Conservation (phyloP, 2,888 invertebrate genomes). For the Oscheius sp. region DNA sequence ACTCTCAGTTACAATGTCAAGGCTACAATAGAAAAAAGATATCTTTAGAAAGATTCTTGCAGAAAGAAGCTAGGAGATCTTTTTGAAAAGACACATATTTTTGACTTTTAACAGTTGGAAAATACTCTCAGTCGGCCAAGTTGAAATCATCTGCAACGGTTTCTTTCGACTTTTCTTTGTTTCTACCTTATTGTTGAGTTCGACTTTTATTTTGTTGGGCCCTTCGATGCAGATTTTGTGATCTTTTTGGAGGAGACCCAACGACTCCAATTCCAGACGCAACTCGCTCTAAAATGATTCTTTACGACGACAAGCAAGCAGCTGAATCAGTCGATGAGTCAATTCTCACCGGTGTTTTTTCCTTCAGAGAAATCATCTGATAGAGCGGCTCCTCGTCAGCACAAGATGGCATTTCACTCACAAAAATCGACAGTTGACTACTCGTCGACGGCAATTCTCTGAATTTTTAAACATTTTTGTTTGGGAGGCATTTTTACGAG, state of each 20-base stretch:
- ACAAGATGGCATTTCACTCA: neutral
- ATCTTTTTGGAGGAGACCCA: neutral
- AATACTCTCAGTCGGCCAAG: slow-evolving; percentile 10
- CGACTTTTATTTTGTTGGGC: slow-evolving; percentile 22
- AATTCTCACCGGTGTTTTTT: slow-evolving; percentile 20
- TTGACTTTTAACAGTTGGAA: neutral
- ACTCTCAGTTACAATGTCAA: no score
- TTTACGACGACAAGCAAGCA: neutral
- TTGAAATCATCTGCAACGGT: neutral
- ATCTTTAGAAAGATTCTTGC: no score
- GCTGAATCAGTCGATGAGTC: neutral
- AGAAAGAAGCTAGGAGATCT: slow-evolving; percentile 3
- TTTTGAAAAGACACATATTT: slow-evolving; percentile 4
- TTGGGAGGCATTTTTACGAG: no score
- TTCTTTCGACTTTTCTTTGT: neutral
- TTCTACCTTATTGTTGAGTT: slow-evolving; percentile 14
- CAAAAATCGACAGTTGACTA: slow-evolving; percentile 5
- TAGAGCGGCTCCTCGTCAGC: slow-evolving; percentile 20
- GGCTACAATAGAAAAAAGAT: no score
- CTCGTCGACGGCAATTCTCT: neutral
- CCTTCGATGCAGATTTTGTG: slow-evolving; percentile 17
- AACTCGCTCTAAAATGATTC: slow-evolving; percentile 7
- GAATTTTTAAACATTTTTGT: no score
- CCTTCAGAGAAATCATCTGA: slow-evolving; percentile 20
- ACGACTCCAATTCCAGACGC: slow-evolving; percentile 7